Evolutionary conservation across 2,797 vertebrate species (phyloP), one percentile per base, ranked within the genome.

Genomic region (Tolypeutes matacus): DNA sequence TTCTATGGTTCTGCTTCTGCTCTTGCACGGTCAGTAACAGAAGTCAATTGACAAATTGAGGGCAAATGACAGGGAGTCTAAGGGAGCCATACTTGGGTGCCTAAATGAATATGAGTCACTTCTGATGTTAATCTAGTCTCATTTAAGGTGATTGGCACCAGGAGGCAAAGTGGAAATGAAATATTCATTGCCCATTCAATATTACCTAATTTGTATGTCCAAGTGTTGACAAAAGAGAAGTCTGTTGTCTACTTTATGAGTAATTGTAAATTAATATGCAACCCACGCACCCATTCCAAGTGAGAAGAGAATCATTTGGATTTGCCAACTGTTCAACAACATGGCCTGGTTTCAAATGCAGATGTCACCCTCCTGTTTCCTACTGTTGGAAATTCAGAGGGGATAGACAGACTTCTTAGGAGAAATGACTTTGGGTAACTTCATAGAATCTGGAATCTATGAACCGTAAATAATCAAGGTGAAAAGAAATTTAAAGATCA

Each of bases 161-260:
- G 51, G 62, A 95, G 76, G 49, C 89, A 90, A 89, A 90, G 49
- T 95, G 93, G 78, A 95, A 96, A 97, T 95, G 89, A 97, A 98
- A 97, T 97, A 97, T 91, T 97, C 49, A 21, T 96, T 90, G 77
- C 75, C 64, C 89, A 62, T 95, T 95, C 89, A 82, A 34, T 97
- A 97, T 97, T 96, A 58, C 73, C 96, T 97, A 76, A 97, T 97
- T 97, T 97, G 80, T 97, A 95, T 97, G 95, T 94, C 96, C 96
- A 96, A 97, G 78, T 89, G 90, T 94, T 39, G 78, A 96, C 92
- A 94, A 93, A 93, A 85, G 92, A 77, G 69, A 97, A 95, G 49
- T 7, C 78, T 95, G 76, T 87, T 4, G 2, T 96, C 82, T 97
- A 92, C 96, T 91, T 95, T 94, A 91, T 88, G 75, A 94, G 83